A percentile compares a stretch with the other conserved stretches of the same genome.
Evolutionary conservation across 2,888 invertebrate species (phyloP).

Genomic region (Calameuta pallipes): DNA sequence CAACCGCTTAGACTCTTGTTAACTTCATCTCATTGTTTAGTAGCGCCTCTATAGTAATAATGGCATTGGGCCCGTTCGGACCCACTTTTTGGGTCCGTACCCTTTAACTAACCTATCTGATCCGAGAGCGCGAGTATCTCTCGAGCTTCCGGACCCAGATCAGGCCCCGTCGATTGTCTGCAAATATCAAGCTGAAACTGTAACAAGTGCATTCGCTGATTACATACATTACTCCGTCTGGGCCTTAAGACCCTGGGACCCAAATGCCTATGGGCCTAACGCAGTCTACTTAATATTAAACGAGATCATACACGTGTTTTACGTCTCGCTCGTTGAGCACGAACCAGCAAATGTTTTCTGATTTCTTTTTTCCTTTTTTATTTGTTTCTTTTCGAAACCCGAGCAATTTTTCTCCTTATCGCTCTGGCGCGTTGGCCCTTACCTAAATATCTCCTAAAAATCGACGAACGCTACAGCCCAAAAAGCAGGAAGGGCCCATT

Average conservation of each 20-base stretch:
- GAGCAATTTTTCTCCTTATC: neutral
- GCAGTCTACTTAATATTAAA: constrained; percentile 41
- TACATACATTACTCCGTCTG: constrained; percentile 38
- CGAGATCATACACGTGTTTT: constrained; percentile 39
- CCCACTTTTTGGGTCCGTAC: constrained; percentile 22
- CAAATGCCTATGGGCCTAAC: constrained; percentile 9
- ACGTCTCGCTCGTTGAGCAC: constrained; percentile 44
- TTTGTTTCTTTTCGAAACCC: neutral
- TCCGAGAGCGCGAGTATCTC: constrained; percentile 59
- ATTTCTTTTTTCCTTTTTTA: neutral
- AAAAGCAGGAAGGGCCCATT: neutral
- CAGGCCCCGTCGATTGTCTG: constrained; percentile 56
- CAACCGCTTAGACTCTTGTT: constrained; percentile 7
- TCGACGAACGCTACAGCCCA: neutral
- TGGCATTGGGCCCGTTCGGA: neutral
- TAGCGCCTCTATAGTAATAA: neutral
- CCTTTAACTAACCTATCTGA: constrained; percentile 44
- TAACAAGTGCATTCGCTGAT: neutral
- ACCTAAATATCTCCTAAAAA: neutral
- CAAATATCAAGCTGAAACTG: constrained; percentile 52
- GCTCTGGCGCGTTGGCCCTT: neutral
- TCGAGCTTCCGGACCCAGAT: constrained; percentile 55
- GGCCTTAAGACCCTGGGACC: neutral
- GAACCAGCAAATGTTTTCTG: constrained; percentile 16
- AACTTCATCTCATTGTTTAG: constrained; percentile 36